Evolutionary conservation across 2,888 invertebrate species (phyloP).

Genomic region (Synergus itoensis): DNA sequence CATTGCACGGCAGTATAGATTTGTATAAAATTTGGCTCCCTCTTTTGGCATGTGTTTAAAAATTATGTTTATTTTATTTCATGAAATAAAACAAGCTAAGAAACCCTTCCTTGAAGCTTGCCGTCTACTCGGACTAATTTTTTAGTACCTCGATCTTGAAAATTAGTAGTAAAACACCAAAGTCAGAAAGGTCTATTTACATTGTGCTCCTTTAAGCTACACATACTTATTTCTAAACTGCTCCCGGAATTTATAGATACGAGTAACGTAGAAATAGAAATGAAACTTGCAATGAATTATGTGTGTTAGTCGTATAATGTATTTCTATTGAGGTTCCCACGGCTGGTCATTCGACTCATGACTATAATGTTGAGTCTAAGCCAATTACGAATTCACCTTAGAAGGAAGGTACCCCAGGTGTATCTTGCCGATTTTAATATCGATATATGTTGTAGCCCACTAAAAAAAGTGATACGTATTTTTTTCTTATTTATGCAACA

Average conservation of each 20-base stretch:
- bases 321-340: background rate
- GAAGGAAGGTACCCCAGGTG: background rate
- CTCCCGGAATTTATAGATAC: conserved; percentile 19
- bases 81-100: background rate
- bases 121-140: background rate
- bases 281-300: conserved; percentile 20
- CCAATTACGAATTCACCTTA: background rate
- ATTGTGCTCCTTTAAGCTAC: conserved; percentile 23
- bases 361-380: background rate
- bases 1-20: too few relatives aligned
- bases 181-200: conserved; percentile 1
- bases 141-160: conserved; percentile 19
- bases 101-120: background rate
- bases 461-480: too few relatives aligned
- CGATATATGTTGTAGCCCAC: too few relatives aligned
- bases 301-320: background rate
- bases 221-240: conserved; percentile 27
- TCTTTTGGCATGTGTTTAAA: too few relatives aligned
- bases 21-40: too few relatives aligned
- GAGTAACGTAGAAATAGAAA: conserved; percentile 12
- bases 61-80: background rate
- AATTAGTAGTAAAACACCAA: background rate
- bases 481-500: too few relatives aligned
- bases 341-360: background rate
- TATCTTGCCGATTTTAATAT: too few relatives aligned